These are phyloP conservation scores for Drosophila helvetica DNA, from an alignment of 2,888 invertebrate genomes.

Conservation along the genomic window DNA sequence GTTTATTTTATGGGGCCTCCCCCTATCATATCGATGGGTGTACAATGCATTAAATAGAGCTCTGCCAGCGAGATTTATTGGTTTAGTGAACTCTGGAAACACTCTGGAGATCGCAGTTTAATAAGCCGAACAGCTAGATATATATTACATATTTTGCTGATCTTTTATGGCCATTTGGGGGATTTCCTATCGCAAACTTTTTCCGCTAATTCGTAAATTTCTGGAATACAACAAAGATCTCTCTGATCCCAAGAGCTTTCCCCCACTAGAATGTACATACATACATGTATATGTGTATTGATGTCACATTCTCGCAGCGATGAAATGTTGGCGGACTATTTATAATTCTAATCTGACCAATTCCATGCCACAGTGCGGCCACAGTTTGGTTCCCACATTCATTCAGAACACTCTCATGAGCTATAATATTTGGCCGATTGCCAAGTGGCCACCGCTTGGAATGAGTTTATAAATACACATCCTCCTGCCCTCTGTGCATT, in stretches of 20 bases:
- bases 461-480: constrained; percentile 36
- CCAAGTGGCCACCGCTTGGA: constrained; percentile 39
- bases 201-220: no score
- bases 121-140: no score
- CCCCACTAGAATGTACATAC: no score
- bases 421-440: constrained; percentile 13
- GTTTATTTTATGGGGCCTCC: constrained; percentile 2
- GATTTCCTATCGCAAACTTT: no score
- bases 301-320: background rate
- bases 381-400: background rate
- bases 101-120: no score
- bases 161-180: background rate
- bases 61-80: background rate
- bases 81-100: background rate
- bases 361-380: background rate
- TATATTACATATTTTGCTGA: background rate
- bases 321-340: background rate
- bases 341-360: background rate
- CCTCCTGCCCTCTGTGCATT: background rate
- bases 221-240: no score
- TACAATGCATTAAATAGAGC: no score
- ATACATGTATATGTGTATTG: no score
- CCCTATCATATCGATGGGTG: background rate
- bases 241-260: background rate
- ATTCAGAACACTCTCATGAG: background rate